Evolutionary conservation across 2,113 vertebrate genomes (phyloP).

Genomic region (Elgaria multicarinata): DNA sequence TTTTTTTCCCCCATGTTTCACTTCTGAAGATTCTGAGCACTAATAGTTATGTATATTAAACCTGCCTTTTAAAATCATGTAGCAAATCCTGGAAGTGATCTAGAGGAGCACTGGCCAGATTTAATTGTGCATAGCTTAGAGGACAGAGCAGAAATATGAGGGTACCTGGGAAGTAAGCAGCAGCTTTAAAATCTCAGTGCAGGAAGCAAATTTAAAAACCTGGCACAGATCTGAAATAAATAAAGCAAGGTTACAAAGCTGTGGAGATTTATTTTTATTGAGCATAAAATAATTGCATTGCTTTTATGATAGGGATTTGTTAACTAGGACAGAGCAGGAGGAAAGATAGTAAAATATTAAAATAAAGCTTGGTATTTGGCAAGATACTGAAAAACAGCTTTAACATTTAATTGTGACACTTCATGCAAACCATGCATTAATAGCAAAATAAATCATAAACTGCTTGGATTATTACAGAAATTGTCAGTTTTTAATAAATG

Average conservation of each 20-base stretch:
- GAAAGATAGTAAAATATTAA: slow-evolving; percentile 35
- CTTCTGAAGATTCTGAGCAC: background rate
- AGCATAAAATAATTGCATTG: slow-evolving; percentile 38
- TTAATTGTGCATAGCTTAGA: slow-evolving; percentile 30
- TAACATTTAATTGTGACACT: slow-evolving; percentile 11
- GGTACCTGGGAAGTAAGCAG: slow-evolving; percentile 65
- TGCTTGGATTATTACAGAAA: background rate
- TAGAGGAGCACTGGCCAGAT: background rate
- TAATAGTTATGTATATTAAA: background rate
- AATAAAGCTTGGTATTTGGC: slow-evolving; percentile 8
- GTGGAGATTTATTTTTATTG: background rate
- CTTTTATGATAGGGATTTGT: slow-evolving; percentile 18
- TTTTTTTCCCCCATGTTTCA: background rate
- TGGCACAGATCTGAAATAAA: slow-evolving; percentile 68
- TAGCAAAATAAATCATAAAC: background rate
- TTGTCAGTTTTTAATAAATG: background rate
- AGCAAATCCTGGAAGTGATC: slow-evolving; percentile 26
- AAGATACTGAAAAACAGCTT: background rate
- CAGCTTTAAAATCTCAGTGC: slow-evolving; percentile 65
- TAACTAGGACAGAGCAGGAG: slow-evolving; percentile 33
- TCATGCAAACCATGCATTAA: background rate
- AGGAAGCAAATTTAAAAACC: slow-evolving; percentile 71
- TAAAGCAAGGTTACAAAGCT: slow-evolving; percentile 62
- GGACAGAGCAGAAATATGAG: slow-evolving; percentile 35
- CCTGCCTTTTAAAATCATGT: background rate